Percentiles rank a stretch among this genome's conserved stretches.
These are phyloP conservation scores for Gryllus bimaculatus DNA, from an alignment of 1,140 invertebrate genomes.

Conservation along the genomic window DNA sequence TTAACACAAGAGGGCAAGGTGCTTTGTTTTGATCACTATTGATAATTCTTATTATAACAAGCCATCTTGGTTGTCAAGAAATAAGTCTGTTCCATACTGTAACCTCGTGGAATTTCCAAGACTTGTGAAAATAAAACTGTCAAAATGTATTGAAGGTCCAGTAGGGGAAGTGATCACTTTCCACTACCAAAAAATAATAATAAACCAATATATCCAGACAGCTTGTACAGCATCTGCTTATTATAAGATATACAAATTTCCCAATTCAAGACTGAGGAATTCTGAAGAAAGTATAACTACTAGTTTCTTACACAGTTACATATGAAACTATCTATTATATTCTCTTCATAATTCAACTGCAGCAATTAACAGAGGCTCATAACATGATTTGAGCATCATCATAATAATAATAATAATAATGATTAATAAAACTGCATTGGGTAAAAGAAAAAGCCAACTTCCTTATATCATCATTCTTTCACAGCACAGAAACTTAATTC, in stretches of 20 bases:
- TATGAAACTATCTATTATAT: constrained; percentile 6
- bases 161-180: no score
- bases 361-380: not conserved
- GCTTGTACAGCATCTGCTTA: not conserved
- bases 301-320: not conserved
- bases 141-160: not conserved
- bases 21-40: constrained; percentile 14
- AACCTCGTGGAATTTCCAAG: not conserved
- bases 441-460: constrained; percentile 12
- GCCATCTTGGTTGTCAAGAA: constrained; percentile 6
- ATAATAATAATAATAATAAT: constrained; percentile 18
- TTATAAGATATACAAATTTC: not conserved
- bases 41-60: constrained; percentile 9
- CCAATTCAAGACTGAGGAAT: no score
- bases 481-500: constrained; percentile 21
- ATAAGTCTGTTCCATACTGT: not conserved
- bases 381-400: constrained; percentile 18
- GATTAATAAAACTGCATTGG: constrained; percentile 18
- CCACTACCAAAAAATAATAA: not conserved
- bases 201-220: not conserved
- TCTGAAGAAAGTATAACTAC: not conserved
- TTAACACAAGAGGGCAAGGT: constrained; percentile 1
- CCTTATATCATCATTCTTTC: constrained; percentile 16
- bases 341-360: not conserved
- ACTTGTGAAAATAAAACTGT: not conserved